Percentiles rank a stretch among this genome's conserved stretches.
These are phyloP conservation scores for Deilephila porcellus DNA, from an alignment of 2,888 invertebrate species.

Conservation along the genomic window DNA sequence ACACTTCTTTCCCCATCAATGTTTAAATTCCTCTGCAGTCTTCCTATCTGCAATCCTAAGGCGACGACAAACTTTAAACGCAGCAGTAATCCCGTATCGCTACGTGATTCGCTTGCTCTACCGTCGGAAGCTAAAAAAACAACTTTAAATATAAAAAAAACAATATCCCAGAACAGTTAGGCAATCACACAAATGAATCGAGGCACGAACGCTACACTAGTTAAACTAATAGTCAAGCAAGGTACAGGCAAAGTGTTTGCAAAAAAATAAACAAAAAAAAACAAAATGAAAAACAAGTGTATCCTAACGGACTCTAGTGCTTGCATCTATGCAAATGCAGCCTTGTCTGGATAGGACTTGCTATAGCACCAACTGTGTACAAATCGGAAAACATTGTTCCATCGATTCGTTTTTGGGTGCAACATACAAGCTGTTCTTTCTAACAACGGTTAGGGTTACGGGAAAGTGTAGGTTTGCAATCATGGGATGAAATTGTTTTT, in stretches of 20 bases:
- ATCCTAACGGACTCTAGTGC: conserved; percentile 78
- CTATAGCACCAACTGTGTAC: conserved; percentile 62
- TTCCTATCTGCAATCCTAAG: too few species aligned
- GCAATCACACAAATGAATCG: not conserved
- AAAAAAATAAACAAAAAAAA: not conserved
- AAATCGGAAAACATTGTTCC: conserved; percentile 51
- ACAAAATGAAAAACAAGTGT: conserved; percentile 48
- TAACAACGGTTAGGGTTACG: not conserved
- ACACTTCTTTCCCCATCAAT: too few species aligned
- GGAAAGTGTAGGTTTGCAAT: not conserved
- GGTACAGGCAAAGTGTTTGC: conserved; percentile 2
- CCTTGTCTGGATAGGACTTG: conserved; percentile 77
- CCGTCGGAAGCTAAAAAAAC: too few species aligned
- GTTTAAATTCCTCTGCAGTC: too few species aligned
- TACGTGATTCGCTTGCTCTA: too few species aligned
- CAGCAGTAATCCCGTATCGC: too few species aligned
- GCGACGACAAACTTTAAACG: too few species aligned
- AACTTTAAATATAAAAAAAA: too few species aligned
- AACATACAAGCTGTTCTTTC: conserved; percentile 1
- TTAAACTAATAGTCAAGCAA: conserved; percentile 13
- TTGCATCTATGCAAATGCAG: conserved; percentile 71
- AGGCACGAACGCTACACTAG: not conserved
- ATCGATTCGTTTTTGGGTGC: conserved; percentile 63
- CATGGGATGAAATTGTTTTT: not conserved
- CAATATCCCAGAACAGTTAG: too few species aligned